These are phyloP conservation scores for Sebastes vulpes DNA, from an alignment of 2,797 vertebrate species.

Conservation along the genomic window DNA sequence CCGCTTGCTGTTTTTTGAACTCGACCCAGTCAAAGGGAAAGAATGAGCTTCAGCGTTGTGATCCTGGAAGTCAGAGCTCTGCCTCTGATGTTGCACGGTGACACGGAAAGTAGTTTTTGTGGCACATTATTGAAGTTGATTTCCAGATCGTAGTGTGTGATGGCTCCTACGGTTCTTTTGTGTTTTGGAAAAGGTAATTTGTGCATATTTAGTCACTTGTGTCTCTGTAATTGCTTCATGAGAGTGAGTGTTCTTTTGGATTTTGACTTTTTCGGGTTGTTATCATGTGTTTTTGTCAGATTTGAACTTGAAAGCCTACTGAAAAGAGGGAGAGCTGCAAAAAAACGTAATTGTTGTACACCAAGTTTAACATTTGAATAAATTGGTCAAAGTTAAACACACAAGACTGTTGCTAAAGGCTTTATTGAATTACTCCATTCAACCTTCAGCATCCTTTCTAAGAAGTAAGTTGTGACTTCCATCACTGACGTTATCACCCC, in stretches of 20 bases:
- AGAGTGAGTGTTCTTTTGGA: constrained; percentile 36
- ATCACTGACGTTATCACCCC: background rate
- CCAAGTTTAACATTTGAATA: constrained; percentile 26
- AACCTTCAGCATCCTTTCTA: background rate
- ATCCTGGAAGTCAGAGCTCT: constrained; percentile 15
- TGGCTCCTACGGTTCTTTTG: constrained; percentile 65
- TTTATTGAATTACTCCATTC: background rate
- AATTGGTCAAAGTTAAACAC: background rate
- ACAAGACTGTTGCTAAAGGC: background rate
- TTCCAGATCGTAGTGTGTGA: constrained; percentile 43
- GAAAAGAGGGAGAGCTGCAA: constrained; percentile 28
- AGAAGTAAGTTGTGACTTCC: background rate
- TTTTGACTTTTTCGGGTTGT: constrained; percentile 36
- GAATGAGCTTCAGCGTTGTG: constrained; percentile 33
- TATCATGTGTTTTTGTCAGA: constrained; percentile 32
- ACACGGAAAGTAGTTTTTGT: constrained; percentile 43
- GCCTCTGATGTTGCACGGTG: constrained; percentile 37
- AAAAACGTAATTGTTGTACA: constrained; percentile 30
- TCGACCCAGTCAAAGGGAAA: constrained; percentile 24
- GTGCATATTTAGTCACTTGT: constrained; percentile 43
- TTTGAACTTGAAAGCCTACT: constrained; percentile 49
- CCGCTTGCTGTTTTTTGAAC: constrained; percentile 37
- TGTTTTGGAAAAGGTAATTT: constrained; percentile 61
- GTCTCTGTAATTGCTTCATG: constrained; percentile 52
- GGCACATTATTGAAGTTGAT: constrained; percentile 42